Conservation (phyloP, 2,888 invertebrate species). For the Amorpha juglandis region DNA sequence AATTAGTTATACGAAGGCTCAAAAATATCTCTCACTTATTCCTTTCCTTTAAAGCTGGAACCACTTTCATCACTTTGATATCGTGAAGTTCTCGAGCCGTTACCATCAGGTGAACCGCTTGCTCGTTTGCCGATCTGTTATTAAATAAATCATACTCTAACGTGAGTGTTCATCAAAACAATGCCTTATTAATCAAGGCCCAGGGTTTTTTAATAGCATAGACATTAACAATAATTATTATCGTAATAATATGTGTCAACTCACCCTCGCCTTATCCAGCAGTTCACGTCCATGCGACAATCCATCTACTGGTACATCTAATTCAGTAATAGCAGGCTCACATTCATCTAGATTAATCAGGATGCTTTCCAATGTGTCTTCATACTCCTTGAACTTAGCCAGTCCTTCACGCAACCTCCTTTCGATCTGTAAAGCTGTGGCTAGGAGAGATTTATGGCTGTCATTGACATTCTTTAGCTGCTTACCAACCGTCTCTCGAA, state of each 20-base stretch:
- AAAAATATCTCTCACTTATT: too few relatives aligned
- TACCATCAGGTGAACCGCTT: too few relatives aligned
- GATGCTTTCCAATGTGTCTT: constrained; percentile 94
- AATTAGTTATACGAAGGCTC: too few relatives aligned
- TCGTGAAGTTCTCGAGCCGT: too few relatives aligned
- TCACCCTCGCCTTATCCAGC: constrained; percentile 90
- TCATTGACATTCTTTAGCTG: constrained; percentile 96
- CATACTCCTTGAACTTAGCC: constrained; percentile 96
- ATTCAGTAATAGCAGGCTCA: constrained; percentile 90
- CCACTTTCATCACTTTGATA: too few relatives aligned
- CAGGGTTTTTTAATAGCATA: too few relatives aligned
- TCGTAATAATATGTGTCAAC: constrained; percentile 40
- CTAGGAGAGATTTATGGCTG: constrained; percentile 94
- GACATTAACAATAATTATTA: too few relatives aligned
- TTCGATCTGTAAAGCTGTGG: constrained; percentile 96
- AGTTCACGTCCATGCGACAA: constrained; percentile 89
- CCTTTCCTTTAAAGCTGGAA: too few relatives aligned
- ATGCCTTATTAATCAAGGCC: too few relatives aligned
- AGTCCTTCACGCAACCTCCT: constrained; percentile 94
- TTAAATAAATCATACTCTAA: too few relatives aligned
- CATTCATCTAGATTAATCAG: constrained; percentile 91
- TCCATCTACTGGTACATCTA: constrained; percentile 90
- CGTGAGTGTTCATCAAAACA: too few relatives aligned
- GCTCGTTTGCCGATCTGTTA: too few relatives aligned
- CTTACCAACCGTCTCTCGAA: constrained; percentile 91